Conservation (phyloP, 1,140 invertebrate species). For the Cheumatopsyche charites region DNA sequence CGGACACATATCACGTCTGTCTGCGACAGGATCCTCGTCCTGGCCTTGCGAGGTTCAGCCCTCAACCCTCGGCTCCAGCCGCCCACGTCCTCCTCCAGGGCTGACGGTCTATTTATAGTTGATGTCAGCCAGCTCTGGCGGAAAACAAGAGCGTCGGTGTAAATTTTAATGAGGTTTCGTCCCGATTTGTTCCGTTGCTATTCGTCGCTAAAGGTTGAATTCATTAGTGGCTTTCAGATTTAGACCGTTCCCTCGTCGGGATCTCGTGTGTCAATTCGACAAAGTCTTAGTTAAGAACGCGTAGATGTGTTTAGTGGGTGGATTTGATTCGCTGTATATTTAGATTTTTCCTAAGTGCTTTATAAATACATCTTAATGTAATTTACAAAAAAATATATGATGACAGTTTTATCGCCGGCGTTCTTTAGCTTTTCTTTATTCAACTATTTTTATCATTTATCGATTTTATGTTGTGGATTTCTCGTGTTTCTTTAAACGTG, state of each 20-base stretch:
- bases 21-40: not conserved
- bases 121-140: not conserved
- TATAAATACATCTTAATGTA: too few species aligned
- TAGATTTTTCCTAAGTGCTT: too few species aligned
- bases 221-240: too few species aligned
- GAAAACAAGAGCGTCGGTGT: not conserved
- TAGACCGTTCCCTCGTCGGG: not conserved
- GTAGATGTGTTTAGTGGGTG: too few species aligned
- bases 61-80: not conserved
- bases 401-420: too few species aligned
- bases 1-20: conserved; percentile 1
- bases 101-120: not conserved
- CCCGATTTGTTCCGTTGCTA: not conserved
- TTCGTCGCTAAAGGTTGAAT: not conserved
- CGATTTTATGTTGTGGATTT: too few species aligned
- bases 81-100: not conserved
- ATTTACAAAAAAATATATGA: too few species aligned
- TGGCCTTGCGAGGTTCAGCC: not conserved
- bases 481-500: too few species aligned
- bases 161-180: conserved; percentile 12
- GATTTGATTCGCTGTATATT: too few species aligned
- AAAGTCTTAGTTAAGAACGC: too few species aligned
- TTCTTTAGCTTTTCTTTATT: too few species aligned
- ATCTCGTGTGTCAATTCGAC: not conserved
- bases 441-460: too few species aligned